phyloP scores from a whole-genome alignment of 2,888 invertebrate genomes.

The Ommatoiulus sabulosus region DNA sequence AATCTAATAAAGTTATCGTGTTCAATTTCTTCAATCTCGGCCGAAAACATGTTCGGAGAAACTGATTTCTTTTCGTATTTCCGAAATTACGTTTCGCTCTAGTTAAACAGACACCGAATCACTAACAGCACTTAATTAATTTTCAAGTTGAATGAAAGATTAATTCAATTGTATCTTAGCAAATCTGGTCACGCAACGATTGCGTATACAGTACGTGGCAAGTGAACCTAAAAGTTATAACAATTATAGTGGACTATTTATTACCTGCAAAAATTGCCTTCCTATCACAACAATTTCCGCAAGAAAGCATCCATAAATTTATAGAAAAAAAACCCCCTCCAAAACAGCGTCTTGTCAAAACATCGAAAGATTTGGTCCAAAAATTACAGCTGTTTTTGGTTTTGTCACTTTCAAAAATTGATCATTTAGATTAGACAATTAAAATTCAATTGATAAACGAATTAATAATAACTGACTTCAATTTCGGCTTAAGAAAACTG shows the following conservation, averaged over 20 bases:
- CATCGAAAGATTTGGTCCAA: too few relatives aligned
- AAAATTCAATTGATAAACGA: too few relatives aligned
- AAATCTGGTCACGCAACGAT: background rate
- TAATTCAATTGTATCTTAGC: background rate
- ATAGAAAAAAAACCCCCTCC: background rate
- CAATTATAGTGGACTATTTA: background rate
- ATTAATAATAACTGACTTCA: too few relatives aligned
- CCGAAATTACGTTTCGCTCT: background rate
- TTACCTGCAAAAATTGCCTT: background rate
- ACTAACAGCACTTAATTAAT: background rate
- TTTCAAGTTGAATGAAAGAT: background rate
- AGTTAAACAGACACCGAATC: background rate
- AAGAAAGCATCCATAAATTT: background rate
- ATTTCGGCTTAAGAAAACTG: too few relatives aligned
- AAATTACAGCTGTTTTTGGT: background rate
- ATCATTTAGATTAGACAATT: background rate
- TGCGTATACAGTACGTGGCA: background rate
- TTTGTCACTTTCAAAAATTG: background rate
- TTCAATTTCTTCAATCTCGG: background rate
- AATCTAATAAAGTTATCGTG: too few relatives aligned
- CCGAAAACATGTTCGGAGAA: background rate
- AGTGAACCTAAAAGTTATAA: slow-evolving; percentile 3
- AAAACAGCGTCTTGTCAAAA: too few relatives aligned
- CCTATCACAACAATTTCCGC: background rate
- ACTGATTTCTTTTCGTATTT: background rate